Evolutionary conservation across 2,888 invertebrate species (phyloP), one percentile per base, ranked within the genome.

Genomic region (Drosophila eohydei): DNA sequence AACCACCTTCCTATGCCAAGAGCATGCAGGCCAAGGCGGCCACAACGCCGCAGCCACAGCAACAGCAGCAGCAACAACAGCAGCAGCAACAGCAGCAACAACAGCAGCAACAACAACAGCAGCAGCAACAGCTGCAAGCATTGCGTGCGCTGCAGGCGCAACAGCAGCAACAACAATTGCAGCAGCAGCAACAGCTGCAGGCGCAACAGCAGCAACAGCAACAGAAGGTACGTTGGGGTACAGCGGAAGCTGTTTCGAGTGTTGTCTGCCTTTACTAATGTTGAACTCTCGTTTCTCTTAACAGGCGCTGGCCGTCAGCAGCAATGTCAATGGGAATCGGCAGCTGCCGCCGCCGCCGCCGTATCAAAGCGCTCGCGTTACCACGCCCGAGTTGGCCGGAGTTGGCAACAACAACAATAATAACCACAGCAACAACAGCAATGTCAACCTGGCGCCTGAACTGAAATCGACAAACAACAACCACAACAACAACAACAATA

Each of bases 1-100:
- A 98, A 91, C 98, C 98, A 0, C 98, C 98, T 7, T 97, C 97
- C 91, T 98, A 98, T 92, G 97, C 97, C 14, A 97, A 96, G 89
- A 97, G 97, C 51, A 97, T 98, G 96, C 97, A 97, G 92, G 94
- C 94, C n/a, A 92, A 93, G 71, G 94, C 94, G 66, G 94, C 93
- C 6, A 92, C 92, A 34, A 92, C 92, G 64, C 92, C 91, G 66
- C 92, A 91, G 51, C 90, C 89, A 12, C 91, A 89, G 21, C 91
- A 90, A 30, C 88, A 89, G 14, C 87, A 81, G 12, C 91, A 86
- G 4, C 90, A 89, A 0, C 91, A 90, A 0, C 89, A 88, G 5
- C 72, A 69, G 0, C 81, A 82, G 1, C 89, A 78, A 74, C 85
- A 73, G 0, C 83, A 81, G 0, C 88, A 87, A 2, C 83, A 83